Conservation (phyloP, 37 sponge, comb jelly and placozoan species). For the Spongilla lacustris region DNA sequence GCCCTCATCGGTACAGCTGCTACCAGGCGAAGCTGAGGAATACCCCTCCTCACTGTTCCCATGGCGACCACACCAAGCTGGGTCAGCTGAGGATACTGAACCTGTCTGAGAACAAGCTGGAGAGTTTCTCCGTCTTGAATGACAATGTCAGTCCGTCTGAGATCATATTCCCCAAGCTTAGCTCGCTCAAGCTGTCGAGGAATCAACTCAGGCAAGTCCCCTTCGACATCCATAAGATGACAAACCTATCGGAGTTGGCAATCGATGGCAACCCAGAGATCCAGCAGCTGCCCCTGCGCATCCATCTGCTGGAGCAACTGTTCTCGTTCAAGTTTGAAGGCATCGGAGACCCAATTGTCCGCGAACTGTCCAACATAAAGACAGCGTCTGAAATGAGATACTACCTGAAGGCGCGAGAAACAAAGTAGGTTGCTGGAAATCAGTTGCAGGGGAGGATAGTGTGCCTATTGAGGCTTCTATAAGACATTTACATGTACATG, state of each 20-base stretch:
- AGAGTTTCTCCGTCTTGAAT: neutral
- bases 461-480: too few relatives aligned
- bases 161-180: slow-evolving; percentile 43
- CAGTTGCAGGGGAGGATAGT: neutral
- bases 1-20: neutral
- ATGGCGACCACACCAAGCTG: slow-evolving; percentile 21
- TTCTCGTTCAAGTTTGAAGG: slow-evolving; percentile 48
- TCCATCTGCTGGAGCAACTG: slow-evolving; percentile 38
- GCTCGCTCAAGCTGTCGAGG: slow-evolving; percentile 37
- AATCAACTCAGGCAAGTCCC: slow-evolving; percentile 36
- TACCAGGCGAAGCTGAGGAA: slow-evolving; percentile 31
- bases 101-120: slow-evolving; percentile 32
- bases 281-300: slow-evolving; percentile 11
- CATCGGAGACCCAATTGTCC: slow-evolving; percentile 47
- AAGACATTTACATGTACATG: too few relatives aligned
- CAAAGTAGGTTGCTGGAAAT: slow-evolving; percentile 23
- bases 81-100: slow-evolving; percentile 34
- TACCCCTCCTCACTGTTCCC: slow-evolving; percentile 11
- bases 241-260: slow-evolving; percentile 20
- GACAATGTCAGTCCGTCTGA: neutral
- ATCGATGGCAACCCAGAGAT: slow-evolving; percentile 37
- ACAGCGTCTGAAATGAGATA: slow-evolving; percentile 30
- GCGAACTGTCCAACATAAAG: slow-evolving; percentile 19
- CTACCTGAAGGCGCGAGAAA: slow-evolving; percentile 48
- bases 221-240: slow-evolving; percentile 28